Conservation (phyloP, 2,797 vertebrate species). For the Channa striata region DNA sequence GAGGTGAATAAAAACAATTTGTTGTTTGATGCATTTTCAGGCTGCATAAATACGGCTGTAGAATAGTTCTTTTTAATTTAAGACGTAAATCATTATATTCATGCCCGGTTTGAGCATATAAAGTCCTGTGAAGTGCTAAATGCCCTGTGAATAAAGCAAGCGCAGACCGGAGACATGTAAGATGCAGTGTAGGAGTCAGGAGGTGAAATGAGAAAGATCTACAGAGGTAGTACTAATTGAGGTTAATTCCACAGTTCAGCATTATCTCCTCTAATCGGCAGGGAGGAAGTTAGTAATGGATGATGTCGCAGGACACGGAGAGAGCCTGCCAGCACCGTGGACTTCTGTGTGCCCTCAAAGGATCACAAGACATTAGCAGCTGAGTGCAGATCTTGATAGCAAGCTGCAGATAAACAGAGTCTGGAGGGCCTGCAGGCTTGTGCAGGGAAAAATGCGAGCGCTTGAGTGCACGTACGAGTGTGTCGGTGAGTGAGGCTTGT, state of each 20-base stretch:
- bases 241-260: constrained; percentile 77
- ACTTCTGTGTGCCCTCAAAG: constrained; percentile 74
- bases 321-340: constrained; percentile 42
- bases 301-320: constrained; percentile 54
- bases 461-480: constrained; percentile 12
- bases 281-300: constrained; percentile 67
- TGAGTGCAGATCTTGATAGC: constrained; percentile 63
- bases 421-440: constrained; percentile 37
- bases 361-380: constrained; percentile 79
- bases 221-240: constrained; percentile 68
- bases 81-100: neutral
- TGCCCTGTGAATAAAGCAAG: constrained; percentile 33
- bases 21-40: too few relatives aligned
- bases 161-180: constrained; percentile 37
- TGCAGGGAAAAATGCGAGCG: constrained; percentile 16
- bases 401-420: constrained; percentile 65
- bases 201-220: constrained; percentile 65
- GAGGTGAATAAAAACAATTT: too few relatives aligned
- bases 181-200: constrained; percentile 47
- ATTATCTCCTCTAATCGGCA: constrained; percentile 68
- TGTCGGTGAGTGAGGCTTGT: constrained; percentile 24
- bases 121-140: constrained; percentile 2
- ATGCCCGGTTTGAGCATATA: constrained; percentile 8
- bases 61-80: neutral
- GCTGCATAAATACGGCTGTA: constrained; percentile 2